phyloP scores from a whole-genome alignment of 1,140 invertebrate species.

The Caerostris extrusa region DNA sequence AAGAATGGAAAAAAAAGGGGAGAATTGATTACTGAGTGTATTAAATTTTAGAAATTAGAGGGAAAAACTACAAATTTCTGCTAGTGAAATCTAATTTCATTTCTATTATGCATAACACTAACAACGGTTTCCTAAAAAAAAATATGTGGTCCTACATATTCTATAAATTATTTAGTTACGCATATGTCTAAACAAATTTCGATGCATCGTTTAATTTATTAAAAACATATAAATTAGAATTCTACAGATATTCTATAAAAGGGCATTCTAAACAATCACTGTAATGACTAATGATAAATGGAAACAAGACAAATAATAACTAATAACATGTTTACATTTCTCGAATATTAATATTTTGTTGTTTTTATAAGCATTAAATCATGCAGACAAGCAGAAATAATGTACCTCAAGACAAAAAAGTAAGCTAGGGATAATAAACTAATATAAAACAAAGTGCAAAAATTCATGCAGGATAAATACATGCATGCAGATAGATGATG shows the following conservation, averaged over 20 bases:
- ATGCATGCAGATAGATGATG: slow-evolving; percentile 68
- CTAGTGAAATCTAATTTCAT: not conserved
- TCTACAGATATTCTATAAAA: not conserved
- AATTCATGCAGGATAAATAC: slow-evolving; percentile 47
- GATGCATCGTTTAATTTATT: no score
- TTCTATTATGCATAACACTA: not conserved
- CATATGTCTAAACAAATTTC: no score
- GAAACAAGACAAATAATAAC: not conserved
- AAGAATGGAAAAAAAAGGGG: not conserved
- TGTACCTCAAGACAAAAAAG: not conserved
- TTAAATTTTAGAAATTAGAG: not conserved
- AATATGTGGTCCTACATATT: not conserved
- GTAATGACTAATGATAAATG: not conserved
- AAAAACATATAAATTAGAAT: slow-evolving; percentile 10
- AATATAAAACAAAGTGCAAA: slow-evolving; percentile 27
- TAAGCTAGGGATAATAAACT: not conserved
- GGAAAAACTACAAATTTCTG: not conserved
- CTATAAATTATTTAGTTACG: no score
- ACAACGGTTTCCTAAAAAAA: not conserved
- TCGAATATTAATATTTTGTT: no score
- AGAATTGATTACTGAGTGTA: not conserved
- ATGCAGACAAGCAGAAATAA: not conserved
- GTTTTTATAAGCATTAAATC: not conserved
- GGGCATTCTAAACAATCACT: not conserved
- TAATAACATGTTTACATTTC: no score